phyloP scores from a whole-genome alignment of 2,113 vertebrate genomes.

The Hyperopisus bebe region DNA sequence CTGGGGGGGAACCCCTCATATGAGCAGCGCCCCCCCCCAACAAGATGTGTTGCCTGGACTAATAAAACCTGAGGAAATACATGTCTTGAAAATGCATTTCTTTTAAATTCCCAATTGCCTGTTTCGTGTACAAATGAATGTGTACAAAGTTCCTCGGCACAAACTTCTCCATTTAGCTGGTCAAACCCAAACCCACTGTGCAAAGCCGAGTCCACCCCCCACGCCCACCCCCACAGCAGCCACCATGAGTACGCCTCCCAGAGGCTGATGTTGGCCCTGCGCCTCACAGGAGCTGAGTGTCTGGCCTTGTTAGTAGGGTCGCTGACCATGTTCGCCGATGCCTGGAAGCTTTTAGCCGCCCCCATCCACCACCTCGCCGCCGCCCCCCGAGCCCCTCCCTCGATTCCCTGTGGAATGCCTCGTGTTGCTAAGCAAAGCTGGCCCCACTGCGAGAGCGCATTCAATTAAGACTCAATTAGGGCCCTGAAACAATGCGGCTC shows the following conservation, averaged over 20 bases:
- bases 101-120: background rate
- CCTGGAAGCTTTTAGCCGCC: slow-evolving; percentile 42
- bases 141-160: background rate
- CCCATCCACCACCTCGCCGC: slow-evolving; percentile 21
- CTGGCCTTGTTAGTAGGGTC: background rate
- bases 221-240: background rate
- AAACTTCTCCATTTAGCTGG: slow-evolving; percentile 29
- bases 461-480: slow-evolving; percentile 78
- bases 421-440: background rate
- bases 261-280: background rate
- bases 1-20: background rate
- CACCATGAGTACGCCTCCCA: background rate
- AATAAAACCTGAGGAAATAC: background rate
- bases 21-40: background rate
- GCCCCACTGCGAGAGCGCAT: slow-evolving; percentile 62
- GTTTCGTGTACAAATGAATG: background rate
- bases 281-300: background rate
- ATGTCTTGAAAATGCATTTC: background rate
- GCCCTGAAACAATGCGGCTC: slow-evolving; percentile 55
- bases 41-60: background rate
- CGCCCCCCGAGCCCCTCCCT: slow-evolving; percentile 36
- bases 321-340: background rate
- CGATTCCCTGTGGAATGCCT: background rate
- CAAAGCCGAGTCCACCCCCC: background rate
- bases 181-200: background rate